phyloP scores from a whole-genome alignment of 2,888 invertebrate species.

The Reticulitermes lucifugus region DNA sequence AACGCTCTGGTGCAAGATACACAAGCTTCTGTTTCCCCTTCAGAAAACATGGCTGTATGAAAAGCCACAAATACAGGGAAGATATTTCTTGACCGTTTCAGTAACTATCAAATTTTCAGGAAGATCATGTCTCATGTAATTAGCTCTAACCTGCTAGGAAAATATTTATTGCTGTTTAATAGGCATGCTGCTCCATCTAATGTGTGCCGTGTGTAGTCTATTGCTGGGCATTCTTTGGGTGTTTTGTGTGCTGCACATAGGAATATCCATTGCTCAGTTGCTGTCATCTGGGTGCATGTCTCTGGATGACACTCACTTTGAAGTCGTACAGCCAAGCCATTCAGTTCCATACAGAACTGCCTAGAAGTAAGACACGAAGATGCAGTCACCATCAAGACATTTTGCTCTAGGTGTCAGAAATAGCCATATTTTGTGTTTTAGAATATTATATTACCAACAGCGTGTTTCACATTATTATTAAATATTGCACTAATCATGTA shows the following conservation, averaged over 20 bases:
- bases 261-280: constrained; percentile 99
- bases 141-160: constrained; percentile 89
- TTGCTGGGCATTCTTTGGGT: constrained; percentile 99
- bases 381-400: too few relatives aligned
- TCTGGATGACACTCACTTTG: constrained; percentile 97
- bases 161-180: constrained; percentile 99
- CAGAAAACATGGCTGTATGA: too few relatives aligned
- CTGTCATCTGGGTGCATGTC: constrained; percentile 99
- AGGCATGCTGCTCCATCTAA: constrained; percentile 98
- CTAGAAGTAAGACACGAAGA: constrained; percentile 64
- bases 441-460: too few relatives aligned
- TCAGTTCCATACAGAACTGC: constrained; percentile 99
- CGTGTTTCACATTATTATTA: too few relatives aligned
- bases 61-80: too few relatives aligned
- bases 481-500: too few relatives aligned
- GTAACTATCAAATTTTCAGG: too few relatives aligned
- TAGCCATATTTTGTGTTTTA: too few relatives aligned
- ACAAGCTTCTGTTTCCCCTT: too few relatives aligned
- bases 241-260: constrained; percentile 99
- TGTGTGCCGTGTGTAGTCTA: constrained; percentile 98
- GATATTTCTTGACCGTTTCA: too few relatives aligned
- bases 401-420: too few relatives aligned
- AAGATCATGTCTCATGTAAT: background rate
- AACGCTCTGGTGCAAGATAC: too few relatives aligned
- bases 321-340: constrained; percentile 96